Evolutionary conservation across 1,140 invertebrate genomes (phyloP), one percentile per base, ranked within the genome.

Genomic region (Pissodes strobi): DNA sequence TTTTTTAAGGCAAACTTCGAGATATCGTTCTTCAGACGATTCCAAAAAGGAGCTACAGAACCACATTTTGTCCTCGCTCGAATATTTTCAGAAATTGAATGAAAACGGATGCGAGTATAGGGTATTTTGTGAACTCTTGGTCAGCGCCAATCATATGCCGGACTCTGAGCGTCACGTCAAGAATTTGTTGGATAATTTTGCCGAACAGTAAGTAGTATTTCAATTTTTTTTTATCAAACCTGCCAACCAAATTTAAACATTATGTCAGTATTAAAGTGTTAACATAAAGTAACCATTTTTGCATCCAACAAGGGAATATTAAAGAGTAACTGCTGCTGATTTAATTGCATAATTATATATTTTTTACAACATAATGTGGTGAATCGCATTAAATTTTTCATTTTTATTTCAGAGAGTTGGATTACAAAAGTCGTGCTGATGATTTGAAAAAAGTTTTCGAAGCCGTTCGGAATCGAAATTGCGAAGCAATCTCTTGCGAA

Each of bases 21-120:
- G 72, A 46, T 70, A 63, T 27, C 64, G 70, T 46, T 60, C 65
- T 0, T 61, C 43, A 23, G 58, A 69, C 18, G 55, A 69, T 37
- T 34, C 66, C 4, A 51, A 63, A 55, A 18, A 60, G n/a, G 51
- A 68, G 56, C 53, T 66, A 18, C 48, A 55, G 1, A 64, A 66
- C 48, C 67, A 69, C 39, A 49, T 75, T 22, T 25, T 70, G 12
- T 66, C 67, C 2, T 71, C 72, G 1, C 37, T 72, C 6, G 62
- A 66, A 39, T 69, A 72, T 37, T 66, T 74, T 19, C 39, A 66
- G 2, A 56, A 75, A 52, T 25, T 71, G 9, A 55, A 74, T 18
- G 66, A 71, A 38, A 69, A 72, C 8, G 77, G 71, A 12, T 79
- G 78, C 41, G 76, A 79, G 48, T 74, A 78, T 18, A 66, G 74